A percentile compares a stretch with the other conserved stretches of the same genome.
phyloP scores from a whole-genome alignment of 2,113 vertebrate species.

The Rissa tridactyla region DNA sequence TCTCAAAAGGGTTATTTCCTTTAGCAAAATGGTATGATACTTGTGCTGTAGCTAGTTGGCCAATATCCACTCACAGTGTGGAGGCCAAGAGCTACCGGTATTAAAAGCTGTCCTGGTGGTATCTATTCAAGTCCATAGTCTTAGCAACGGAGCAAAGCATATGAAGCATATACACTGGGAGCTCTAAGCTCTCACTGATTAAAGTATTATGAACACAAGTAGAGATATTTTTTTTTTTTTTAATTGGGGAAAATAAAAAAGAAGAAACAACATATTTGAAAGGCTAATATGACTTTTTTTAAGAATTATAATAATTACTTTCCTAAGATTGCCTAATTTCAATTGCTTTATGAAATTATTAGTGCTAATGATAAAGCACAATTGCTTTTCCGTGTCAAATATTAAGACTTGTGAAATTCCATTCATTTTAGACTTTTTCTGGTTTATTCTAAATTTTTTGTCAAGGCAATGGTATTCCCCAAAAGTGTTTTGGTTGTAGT shows the following conservation, averaged over 20 bases:
- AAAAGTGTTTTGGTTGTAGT: not conserved
- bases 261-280: not conserved
- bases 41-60: not conserved
- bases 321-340: not conserved
- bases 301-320: not conserved
- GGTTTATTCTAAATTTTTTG: not conserved
- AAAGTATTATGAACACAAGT: not conserved
- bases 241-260: not conserved
- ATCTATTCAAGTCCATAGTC: not conserved
- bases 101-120: not conserved
- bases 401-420: not conserved
- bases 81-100: not conserved
- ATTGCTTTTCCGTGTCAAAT: not conserved
- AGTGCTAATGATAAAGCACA: not conserved
- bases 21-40: not conserved
- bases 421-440: not conserved
- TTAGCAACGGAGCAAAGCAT: not conserved
- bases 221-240: not conserved
- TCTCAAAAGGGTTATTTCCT: slow-evolving; percentile 9
- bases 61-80: not conserved
- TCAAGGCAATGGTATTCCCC: not conserved
- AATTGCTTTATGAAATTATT: not conserved
- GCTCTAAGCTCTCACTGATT: not conserved
- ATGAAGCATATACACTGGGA: not conserved
- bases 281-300: not conserved